Percentiles rank a stretch among this genome's conserved stretches.
Evolutionary conservation across 2,888 invertebrate species (phyloP).

Genomic region (Lithophane semibrunnea): DNA sequence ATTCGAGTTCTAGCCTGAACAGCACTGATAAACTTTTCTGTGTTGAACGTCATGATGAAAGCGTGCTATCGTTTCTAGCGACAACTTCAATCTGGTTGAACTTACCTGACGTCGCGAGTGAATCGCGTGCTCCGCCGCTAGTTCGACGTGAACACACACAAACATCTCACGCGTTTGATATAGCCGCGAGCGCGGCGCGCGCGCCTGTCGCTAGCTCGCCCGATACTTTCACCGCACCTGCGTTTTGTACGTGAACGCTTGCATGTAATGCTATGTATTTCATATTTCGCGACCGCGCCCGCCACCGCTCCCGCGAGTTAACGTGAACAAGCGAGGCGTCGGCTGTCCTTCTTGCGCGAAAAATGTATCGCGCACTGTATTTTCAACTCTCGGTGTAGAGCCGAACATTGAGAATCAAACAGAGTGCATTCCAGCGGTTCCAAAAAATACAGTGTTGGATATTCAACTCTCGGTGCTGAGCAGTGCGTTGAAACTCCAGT

Average conservation of each 20-base stretch:
- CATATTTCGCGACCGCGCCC: not conserved
- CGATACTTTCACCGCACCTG: constrained; percentile 3
- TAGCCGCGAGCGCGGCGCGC: not conserved
- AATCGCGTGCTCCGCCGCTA: constrained; percentile 11
- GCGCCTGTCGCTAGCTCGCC: constrained; percentile 6
- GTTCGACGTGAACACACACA: constrained; percentile 3
- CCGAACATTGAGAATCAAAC: not conserved
- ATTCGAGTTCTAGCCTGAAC: constrained; percentile 5
- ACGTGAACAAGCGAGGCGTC: not conserved
- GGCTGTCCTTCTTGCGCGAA: not conserved
- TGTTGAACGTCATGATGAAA: constrained; percentile 2
- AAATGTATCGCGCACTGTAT: not conserved
- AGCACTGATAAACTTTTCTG: constrained; percentile 12
- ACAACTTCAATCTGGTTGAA: constrained; percentile 7
- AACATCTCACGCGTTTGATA: too few species aligned
- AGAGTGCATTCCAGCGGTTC: not conserved
- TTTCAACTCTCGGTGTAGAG: not conserved
- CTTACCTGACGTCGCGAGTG: not conserved
- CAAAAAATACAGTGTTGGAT: not conserved
- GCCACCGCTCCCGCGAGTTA: not conserved
- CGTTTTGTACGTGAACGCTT: constrained; percentile 13
- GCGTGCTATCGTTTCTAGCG: not conserved
- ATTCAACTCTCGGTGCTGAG: not conserved
- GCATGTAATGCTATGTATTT: not conserved
- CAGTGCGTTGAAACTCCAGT: not conserved